Evolutionary conservation across 2,797 vertebrate species (phyloP).

Genomic region (Centropyge bicolor): DNA sequence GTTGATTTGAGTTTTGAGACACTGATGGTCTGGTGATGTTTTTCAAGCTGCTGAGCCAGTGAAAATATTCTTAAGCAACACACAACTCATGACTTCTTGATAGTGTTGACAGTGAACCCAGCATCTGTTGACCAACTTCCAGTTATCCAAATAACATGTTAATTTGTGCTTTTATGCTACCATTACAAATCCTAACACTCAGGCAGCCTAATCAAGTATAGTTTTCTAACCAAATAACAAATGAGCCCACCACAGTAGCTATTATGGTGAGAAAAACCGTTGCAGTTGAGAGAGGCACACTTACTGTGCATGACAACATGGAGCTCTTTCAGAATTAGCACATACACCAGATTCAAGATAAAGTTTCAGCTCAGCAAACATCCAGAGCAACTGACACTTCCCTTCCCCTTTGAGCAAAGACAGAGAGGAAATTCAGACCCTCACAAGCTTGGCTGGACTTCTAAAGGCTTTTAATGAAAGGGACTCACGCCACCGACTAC

Average conservation of each 20-base stretch:
- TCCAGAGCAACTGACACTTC: constrained; percentile 74
- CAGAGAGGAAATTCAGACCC: constrained; percentile 73
- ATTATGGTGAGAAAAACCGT: constrained; percentile 14
- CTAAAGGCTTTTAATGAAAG: constrained; percentile 71
- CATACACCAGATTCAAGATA: constrained; percentile 74
- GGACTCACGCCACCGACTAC: constrained; percentile 63
- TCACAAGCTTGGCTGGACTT: constrained; percentile 66
- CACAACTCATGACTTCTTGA: constrained; percentile 22
- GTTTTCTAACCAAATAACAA: constrained; percentile 40
- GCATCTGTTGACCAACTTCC: constrained; percentile 21
- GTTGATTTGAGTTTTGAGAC: constrained; percentile 9
- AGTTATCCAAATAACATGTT: constrained; percentile 6
- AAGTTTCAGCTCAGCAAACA: constrained; percentile 77
- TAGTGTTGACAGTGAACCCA: constrained; percentile 17
- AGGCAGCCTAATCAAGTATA: background rate
- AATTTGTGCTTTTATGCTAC: constrained; percentile 10
- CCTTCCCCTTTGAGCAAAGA: constrained; percentile 68
- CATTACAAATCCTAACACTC: constrained; percentile 3
- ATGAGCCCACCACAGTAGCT: constrained; percentile 30
- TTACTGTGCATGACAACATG: constrained; percentile 46
- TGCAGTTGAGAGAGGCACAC: constrained; percentile 32
- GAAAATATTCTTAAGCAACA: background rate
- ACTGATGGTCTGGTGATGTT: constrained; percentile 9
- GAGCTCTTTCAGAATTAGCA: constrained; percentile 71
- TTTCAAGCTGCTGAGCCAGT: constrained; percentile 11